phyloP scores from a whole-genome alignment of 2,113 vertebrate genomes.

The Siniperca chuatsi region DNA sequence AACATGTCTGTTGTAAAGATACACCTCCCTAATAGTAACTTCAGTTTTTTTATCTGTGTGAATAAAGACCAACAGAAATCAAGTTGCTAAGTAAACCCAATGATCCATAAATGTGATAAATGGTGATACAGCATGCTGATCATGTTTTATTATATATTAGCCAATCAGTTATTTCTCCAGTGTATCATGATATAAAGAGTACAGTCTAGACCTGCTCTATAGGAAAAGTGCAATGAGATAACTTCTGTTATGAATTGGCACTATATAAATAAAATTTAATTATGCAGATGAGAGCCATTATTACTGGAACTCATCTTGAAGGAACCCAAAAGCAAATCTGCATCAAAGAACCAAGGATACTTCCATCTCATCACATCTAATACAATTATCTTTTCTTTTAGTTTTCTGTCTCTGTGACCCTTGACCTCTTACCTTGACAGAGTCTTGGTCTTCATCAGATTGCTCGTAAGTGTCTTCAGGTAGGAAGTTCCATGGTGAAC shows the following conservation, averaged over 20 bases:
- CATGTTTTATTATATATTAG: neutral
- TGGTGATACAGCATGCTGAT: neutral
- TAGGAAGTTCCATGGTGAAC: conserved; percentile 95
- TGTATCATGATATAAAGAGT: neutral
- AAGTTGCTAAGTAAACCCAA: neutral
- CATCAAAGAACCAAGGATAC: neutral
- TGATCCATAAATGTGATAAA: neutral
- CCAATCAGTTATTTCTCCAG: neutral
- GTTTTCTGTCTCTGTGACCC: neutral
- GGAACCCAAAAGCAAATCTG: neutral
- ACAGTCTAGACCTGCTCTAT: too few species aligned
- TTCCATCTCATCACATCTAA: neutral
- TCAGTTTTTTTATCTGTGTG: too few species aligned
- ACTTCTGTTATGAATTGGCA: too few species aligned
- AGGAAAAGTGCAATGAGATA: too few species aligned
- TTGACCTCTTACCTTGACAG: conserved; percentile 88
- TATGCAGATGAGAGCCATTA: neutral
- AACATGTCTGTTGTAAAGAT: neutral
- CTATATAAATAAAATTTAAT: too few species aligned
- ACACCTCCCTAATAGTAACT: too few species aligned
- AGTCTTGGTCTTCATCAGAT: conserved; percentile 96
- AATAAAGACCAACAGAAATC: too few species aligned
- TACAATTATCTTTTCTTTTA: too few species aligned
- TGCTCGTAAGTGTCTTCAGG: conserved; percentile 95
- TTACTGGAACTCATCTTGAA: neutral